These are phyloP conservation scores for Xestobium rufovillosum DNA, from an alignment of 2,888 invertebrate species.

Conservation along the genomic window DNA sequence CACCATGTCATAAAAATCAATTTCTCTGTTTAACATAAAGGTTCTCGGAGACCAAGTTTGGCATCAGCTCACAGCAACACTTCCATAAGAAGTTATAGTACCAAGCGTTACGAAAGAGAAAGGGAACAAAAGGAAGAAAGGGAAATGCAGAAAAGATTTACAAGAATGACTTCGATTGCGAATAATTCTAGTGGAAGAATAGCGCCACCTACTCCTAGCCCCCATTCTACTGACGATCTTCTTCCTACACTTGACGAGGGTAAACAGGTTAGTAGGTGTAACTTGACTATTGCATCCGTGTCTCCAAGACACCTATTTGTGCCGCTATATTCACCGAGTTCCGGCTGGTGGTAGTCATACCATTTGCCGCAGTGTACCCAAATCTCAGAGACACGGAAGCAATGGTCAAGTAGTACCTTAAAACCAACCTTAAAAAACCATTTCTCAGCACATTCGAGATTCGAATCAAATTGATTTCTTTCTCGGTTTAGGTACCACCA, in stretches of 20 bases:
- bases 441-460: slow-evolving; percentile 6
- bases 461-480: slow-evolving; percentile 1
- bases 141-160: slow-evolving; percentile 69
- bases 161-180: slow-evolving; percentile 52
- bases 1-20: slow-evolving; percentile 9
- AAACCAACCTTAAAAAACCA: too few relatives aligned
- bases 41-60: slow-evolving; percentile 82
- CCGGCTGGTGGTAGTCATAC: too few relatives aligned
- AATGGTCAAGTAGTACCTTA: too few relatives aligned
- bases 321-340: too few relatives aligned
- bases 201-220: slow-evolving; percentile 72
- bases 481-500: slow-evolving; percentile 38
- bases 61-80: slow-evolving; percentile 79
- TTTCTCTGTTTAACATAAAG: slow-evolving; percentile 41
- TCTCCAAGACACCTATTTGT: too few relatives aligned
- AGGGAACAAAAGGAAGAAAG: slow-evolving; percentile 74
- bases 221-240: slow-evolving; percentile 77
- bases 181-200: slow-evolving; percentile 43
- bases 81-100: slow-evolving; percentile 75
- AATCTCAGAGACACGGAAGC: too few relatives aligned
- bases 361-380: too few relatives aligned
- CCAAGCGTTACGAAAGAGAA: slow-evolving; percentile 71
- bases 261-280: slow-evolving; percentile 54
- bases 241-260: slow-evolving; percentile 74
- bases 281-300: background rate